Evolutionary conservation across 2,888 invertebrate species (phyloP), one percentile per base, ranked within the genome.

Genomic region (Lampropteryx suffumata): DNA sequence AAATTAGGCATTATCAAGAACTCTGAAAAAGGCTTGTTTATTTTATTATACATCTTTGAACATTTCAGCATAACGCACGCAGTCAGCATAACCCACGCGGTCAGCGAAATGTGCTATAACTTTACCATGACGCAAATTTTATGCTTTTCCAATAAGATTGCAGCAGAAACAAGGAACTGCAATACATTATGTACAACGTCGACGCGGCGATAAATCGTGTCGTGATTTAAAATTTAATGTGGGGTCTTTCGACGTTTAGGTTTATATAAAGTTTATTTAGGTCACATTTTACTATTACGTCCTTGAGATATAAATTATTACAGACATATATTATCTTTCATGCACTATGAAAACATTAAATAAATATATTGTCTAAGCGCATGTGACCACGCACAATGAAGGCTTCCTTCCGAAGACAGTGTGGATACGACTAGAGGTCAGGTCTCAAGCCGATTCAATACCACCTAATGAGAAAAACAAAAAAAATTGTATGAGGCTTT

Each of bases 201-300:
- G 48, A 51, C 28, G 48, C 39, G 42, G 53, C 65, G 48, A 69
- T 73, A 77, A 75, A 77, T 74, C 66, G 49, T 49, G 32, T 42
- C 53, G 53, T 44, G 59, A 65, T 71, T 78, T 74, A 69, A 77
- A 76, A 75, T 70, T 76, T 68, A 58, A 71, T 64, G 62, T 60
- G 59, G 46, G 62, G 59, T 69, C 72, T 71, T 70, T 64, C 60
- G 26, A 17, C 14, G 14, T 9, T 32, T 32, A n/a, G n/a, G 11
- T 17, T 27, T 8, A 9, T 11, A 24, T 32, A 21, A 9, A 12
- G 62, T 62, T 64, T 64, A 69, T 65, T 73, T 33, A 9, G 34
- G 21, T 24, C 7, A 7, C 35, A 35, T 7, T 24, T 24, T 24
- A 4, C 5, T 24, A 24, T 3, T 24, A 6, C 6, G 24, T 24